These are phyloP conservation scores for Amphiura filiformis DNA, from an alignment of 35 echinoderm and acorn worm species.

Conservation along the genomic window DNA sequence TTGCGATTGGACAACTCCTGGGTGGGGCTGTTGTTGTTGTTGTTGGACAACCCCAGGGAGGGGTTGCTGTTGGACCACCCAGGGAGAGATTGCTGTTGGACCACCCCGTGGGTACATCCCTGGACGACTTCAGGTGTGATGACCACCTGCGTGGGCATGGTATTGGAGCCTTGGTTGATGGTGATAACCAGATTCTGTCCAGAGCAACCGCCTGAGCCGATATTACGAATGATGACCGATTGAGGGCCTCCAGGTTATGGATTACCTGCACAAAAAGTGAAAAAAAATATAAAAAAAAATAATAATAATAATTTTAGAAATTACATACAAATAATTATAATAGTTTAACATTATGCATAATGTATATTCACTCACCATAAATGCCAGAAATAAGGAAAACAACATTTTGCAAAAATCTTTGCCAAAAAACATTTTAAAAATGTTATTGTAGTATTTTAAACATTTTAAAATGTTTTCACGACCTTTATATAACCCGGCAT, in stretches of 20 bases:
- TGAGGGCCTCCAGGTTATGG: not conserved
- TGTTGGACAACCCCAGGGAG: too few relatives aligned
- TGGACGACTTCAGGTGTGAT: slow-evolving; percentile 58
- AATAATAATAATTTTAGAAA: too few relatives aligned
- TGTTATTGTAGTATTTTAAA: too few relatives aligned
- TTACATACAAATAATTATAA: too few relatives aligned
- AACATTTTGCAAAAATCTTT: too few relatives aligned
- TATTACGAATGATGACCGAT: slow-evolving; percentile 68
- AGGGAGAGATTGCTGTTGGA: not conserved
- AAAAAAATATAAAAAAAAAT: not conserved
- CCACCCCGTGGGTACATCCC: not conserved
- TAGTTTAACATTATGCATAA: too few relatives aligned
- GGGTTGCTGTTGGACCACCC: not conserved
- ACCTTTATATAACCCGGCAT: too few relatives aligned
- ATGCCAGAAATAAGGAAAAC: too few relatives aligned
- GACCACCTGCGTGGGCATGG: slow-evolving; percentile 71
- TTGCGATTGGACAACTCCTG: not conserved
- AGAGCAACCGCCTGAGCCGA: slow-evolving; percentile 40
- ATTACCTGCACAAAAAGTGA: not conserved
- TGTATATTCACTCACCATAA: too few relatives aligned
- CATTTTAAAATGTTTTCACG: too few relatives aligned
- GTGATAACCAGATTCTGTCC: slow-evolving; percentile 81
- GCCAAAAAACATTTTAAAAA: too few relatives aligned
- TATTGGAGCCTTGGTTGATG: slow-evolving; percentile 61
- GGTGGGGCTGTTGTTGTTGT: not conserved